phyloP scores from a whole-genome alignment of 2,888 invertebrate species.

The Myathropa florea region DNA sequence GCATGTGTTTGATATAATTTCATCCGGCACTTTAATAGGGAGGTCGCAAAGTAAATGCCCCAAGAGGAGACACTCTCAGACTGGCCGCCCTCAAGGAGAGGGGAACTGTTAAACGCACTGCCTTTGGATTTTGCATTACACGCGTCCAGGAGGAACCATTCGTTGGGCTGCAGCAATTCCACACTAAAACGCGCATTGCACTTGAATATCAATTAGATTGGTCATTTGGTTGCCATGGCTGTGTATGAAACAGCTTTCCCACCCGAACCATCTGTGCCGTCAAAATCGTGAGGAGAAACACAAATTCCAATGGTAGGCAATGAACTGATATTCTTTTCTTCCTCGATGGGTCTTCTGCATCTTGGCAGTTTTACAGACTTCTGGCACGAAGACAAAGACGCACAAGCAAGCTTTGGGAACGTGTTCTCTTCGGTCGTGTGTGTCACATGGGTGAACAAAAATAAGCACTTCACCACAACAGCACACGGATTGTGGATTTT shows the following conservation, averaged over 20 bases:
- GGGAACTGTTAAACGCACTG: conserved; percentile 21
- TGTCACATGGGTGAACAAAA: conserved; percentile 19
- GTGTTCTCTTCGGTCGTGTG: conserved; percentile 15
- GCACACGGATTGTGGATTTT: conserved; percentile 58
- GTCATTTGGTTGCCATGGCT: conserved; percentile 18
- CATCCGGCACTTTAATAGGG: conserved; percentile 49
- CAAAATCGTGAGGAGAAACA: conserved; percentile 63
- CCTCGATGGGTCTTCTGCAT: conserved; percentile 3
- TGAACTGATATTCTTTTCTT: conserved; percentile 34
- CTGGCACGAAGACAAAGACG: conserved; percentile 11
- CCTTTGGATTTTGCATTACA: conserved; percentile 22
- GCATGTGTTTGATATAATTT: conserved; percentile 67
- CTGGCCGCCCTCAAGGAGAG: background rate
- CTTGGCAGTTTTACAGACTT: conserved; percentile 16
- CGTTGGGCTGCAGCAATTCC: conserved; percentile 22
- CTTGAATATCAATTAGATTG: conserved; percentile 66
- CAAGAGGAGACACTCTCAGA: background rate
- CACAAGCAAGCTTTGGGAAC: conserved; percentile 31
- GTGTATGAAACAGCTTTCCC: conserved; percentile 46
- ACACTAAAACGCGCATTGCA: conserved; percentile 32
- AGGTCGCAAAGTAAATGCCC: conserved; percentile 1
- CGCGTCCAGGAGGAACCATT: background rate
- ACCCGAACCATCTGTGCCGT: conserved; percentile 16
- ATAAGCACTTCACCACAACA: conserved; percentile 23
- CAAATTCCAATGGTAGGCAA: conserved; percentile 42